Conservation (phyloP, 2,797 vertebrate species). For the Glossophaga mutica region DNA sequence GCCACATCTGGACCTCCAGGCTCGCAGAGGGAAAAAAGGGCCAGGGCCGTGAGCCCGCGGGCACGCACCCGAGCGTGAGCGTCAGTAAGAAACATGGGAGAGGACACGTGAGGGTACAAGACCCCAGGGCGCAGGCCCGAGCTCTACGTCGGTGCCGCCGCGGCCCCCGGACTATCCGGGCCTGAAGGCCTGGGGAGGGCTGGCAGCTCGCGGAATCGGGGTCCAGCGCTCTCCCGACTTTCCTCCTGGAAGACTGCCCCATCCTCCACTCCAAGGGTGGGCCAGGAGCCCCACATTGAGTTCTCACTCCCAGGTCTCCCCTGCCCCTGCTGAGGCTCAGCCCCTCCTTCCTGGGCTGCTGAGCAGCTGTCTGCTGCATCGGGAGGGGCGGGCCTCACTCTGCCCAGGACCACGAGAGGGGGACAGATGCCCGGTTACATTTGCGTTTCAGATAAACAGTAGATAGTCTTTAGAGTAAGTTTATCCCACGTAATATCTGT, state of each 20-base stretch:
- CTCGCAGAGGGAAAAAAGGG: neutral
- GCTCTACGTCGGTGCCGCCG: neutral
- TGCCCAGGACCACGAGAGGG: neutral
- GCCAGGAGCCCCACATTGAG: neutral
- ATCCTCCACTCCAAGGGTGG: accelerated
- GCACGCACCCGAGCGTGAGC: accelerated
- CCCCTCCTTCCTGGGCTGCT: neutral
- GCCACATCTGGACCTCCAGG: neutral
- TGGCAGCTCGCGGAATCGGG: accelerated
- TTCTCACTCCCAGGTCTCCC: neutral
- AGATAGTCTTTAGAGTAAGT: neutral
- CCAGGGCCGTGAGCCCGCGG: neutral
- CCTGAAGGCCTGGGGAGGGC: neutral
- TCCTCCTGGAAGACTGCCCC: neutral
- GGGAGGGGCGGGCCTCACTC: neutral
- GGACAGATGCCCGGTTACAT: neutral
- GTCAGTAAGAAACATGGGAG: neutral
- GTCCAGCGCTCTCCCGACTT: neutral
- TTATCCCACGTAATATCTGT: neutral
- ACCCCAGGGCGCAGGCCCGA: neutral
- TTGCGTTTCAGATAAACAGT: neutral
- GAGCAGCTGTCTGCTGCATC: accelerated
- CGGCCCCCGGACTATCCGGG: neutral
- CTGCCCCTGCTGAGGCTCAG: neutral
- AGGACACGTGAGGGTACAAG: neutral